Evolutionary conservation across 2,797 vertebrate species (phyloP), one percentile per base, ranked within the genome.

Genomic region (Arrhamphus sclerolepis): DNA sequence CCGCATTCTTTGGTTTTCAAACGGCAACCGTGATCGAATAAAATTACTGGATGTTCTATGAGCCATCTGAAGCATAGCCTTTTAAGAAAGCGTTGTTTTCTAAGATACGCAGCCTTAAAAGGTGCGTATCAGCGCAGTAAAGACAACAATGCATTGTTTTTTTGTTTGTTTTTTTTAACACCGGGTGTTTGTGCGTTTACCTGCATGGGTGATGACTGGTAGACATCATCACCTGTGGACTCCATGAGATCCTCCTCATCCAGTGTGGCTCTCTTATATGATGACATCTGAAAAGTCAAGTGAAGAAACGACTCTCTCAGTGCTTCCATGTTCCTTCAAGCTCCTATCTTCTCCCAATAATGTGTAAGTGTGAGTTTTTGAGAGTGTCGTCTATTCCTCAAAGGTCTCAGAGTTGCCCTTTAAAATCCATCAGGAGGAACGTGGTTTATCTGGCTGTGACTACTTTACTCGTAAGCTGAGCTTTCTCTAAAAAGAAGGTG

Each of bases 171-270:
- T n/a, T n/a, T n/a, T n/a, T n/a, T n/a, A n/a, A n/a, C n/a, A n/a
- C n/a, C n/a, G n/a, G 18, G 20, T 21, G 41, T 66, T 8, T 43
- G 7, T 7, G 1, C 13, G 22, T 56, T 89, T 91, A 98, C 96
- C 96, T 97, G 96, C 80, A 96, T 85, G 39, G 92, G 92, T 0
- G 94, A 92, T 0, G 95, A 93, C 2, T 94, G 92, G 80, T 95
- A 97, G 47, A 92, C 82, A 19, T 97, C 94, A 0, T 98, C 96
- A 0, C 89, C 77, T 2, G 91, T 79, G 17, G 95, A 93, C 64
- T 97, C 95, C 80, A 97, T 89, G 77, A 98, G 91, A 43, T 97
- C 96, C 72, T 99, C 97, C 11, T 98, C 97, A 0, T 98, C 97
- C 86, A 97, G 77, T 0, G 97, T 98, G 0, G 96, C 96, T 68